Conservation (phyloP, 1,140 invertebrate genomes). For the Aphelenchoides fujianensis region DNA sequence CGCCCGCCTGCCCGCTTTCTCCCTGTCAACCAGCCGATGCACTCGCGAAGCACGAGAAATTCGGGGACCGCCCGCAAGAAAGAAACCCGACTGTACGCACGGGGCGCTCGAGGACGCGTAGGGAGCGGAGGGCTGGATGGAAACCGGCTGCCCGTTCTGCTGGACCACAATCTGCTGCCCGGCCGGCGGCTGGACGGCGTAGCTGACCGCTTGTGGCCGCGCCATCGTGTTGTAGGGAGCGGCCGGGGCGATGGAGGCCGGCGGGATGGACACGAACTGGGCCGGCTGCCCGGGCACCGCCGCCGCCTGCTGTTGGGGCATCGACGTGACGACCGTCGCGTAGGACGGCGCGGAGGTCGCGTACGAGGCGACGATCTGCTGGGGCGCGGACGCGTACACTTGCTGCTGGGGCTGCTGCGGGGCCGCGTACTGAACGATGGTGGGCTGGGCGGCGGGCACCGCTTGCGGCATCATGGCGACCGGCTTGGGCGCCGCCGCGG, state of each 20-base stretch:
- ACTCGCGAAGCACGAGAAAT: no score
- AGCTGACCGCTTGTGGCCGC: slow-evolving; percentile 1
- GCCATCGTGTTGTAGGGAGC: slow-evolving; percentile 9
- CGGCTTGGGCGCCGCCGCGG: not conserved
- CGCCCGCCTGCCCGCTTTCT: no score
- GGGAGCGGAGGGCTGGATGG: not conserved
- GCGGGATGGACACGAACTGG: not conserved
- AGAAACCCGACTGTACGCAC: not conserved
- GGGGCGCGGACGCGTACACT: slow-evolving; percentile 2
- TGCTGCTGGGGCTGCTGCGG: not conserved
- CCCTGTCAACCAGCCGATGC: no score
- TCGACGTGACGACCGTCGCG: not conserved
- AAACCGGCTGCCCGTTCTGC: not conserved
- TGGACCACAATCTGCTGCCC: slow-evolving; percentile 5
- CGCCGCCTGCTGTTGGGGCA: not conserved
- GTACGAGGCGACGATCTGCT: not conserved
- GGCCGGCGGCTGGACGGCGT: not conserved
- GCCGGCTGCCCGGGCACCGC: not conserved
- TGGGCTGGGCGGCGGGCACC: not conserved
- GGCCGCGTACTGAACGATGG: not conserved
- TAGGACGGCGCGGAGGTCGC: not conserved
- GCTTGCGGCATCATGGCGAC: not conserved
- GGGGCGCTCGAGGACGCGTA: not conserved
- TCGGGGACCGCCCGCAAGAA: no score
- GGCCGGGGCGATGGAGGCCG: not conserved